Conservation (phyloP, 2,113 vertebrate genomes). For the Mormyrus lacerda region DNA sequence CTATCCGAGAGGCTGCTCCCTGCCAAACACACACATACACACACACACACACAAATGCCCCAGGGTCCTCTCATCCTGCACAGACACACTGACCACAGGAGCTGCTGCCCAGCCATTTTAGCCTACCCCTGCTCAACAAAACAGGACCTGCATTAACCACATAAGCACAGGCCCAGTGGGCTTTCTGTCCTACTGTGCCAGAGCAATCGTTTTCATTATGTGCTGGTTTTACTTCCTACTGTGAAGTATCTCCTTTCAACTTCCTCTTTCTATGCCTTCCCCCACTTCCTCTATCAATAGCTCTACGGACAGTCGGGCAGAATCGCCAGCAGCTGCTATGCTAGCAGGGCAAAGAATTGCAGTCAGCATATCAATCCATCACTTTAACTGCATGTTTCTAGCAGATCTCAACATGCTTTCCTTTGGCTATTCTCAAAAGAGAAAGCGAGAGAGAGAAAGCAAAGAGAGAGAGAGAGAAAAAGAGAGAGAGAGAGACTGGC, state of each 20-base stretch:
- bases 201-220: not conserved
- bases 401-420: not conserved
- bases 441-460: not conserved
- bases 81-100: slow-evolving; percentile 52
- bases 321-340: not conserved
- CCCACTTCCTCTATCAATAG: not conserved
- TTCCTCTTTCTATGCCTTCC: not conserved
- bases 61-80: not conserved
- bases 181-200: not conserved
- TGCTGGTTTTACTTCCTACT: not conserved
- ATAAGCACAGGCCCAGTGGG: slow-evolving; percentile 20
- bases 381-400: not conserved
- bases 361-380: not conserved
- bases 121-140: slow-evolving; percentile 64
- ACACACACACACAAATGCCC: not conserved
- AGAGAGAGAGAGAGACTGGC: not conserved
- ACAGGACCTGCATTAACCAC: slow-evolving; percentile 70
- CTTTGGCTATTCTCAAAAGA: not conserved
- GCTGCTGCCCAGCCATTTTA: slow-evolving; percentile 70
- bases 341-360: not conserved
- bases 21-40: not conserved
- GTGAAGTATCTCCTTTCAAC: not conserved
- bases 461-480: not conserved
- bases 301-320: not conserved
- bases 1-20: not conserved